Base-by-base conservation (phyloP, 2,888 invertebrate species). In the Napeogenes inachia region DNA sequence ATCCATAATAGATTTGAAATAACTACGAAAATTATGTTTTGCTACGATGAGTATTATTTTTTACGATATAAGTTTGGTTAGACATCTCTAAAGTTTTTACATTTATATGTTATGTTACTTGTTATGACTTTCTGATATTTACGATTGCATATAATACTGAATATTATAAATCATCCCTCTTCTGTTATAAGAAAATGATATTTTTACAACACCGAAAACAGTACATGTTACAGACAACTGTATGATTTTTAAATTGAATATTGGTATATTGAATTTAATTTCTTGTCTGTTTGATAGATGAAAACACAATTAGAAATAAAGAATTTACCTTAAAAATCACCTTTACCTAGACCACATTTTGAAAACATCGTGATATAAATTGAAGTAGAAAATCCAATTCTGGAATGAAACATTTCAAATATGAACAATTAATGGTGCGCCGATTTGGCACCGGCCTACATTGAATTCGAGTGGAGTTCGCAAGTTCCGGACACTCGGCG, bases 391-490 rank as follows among this genome's bases (percentile, higher is more conserved):
- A 54, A 61, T 42, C 12, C 42, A 42, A 42, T 61, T 59, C 50
- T 50, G 30, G 50, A 30, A 21, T 54, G 63, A 65, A 67, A 68
- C 68, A 69, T 68, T 63, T 69, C 67, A 70, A 69, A 70, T 66
- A 66, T 67, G 70, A 71, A 70, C 73, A 73, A 75, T 77, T 78
- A 77, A 75, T 73, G 73, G 71, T 69, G 73, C 72, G 71, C 68
- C 72, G 75, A 78, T 77, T 79, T 77, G 76, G 80, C 79, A 78
- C 73, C 70, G 70, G 72, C 70, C 73, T 57, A 66, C 71, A 69
- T 65, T 68, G 71, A 74, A 77, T 77, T 64, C 72, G 68, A 70
- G 71, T 68, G 74, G 73, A 74, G 71, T 70, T 68, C 65, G 67
- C 70, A 70, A 73, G 68, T 72, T 72, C 70, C 70, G 70, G 72